Percentiles rank a stretch among this genome's conserved stretches.
Evolutionary conservation across 2,888 invertebrate genomes (phyloP).

Genomic region (Sarcophaga subvicina): DNA sequence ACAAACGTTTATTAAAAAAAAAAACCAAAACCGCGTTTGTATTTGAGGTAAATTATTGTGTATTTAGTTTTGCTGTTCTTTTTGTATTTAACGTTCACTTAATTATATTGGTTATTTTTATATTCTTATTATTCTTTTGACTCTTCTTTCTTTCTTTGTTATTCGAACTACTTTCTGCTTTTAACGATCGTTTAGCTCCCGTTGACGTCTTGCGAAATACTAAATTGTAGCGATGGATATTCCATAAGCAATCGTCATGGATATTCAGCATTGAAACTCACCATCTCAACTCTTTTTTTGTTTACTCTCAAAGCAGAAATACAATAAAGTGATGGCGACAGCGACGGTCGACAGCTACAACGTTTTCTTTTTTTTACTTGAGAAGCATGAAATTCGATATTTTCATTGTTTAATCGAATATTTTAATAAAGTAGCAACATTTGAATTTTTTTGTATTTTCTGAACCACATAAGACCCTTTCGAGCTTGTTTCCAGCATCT

Average conservation of each 20-base stretch:
- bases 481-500: no score
- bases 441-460: no score
- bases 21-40: no score
- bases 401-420: no score
- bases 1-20: slow-evolving; percentile 9
- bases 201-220: slow-evolving; percentile 66
- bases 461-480: no score
- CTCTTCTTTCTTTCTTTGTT: slow-evolving; percentile 8
- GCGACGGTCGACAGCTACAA: neutral
- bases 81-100: slow-evolving; percentile 3
- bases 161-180: slow-evolving; percentile 12
- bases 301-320: neutral
- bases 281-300: slow-evolving; percentile 47
- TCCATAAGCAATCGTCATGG: slow-evolving; percentile 44
- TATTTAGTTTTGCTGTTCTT: slow-evolving; percentile 8
- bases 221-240: slow-evolving; percentile 42
- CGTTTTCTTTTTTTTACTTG: no score
- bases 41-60: neutral
- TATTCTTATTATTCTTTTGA: slow-evolving; percentile 9
- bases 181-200: slow-evolving; percentile 62
- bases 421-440: no score
- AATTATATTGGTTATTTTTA: slow-evolving; percentile 13
- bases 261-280: slow-evolving; percentile 43
- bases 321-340: neutral
- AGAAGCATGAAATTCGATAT: no score